Evolutionary conservation across 2,113 vertebrate genomes (phyloP).

Genomic region (Oreocharis arfaki): DNA sequence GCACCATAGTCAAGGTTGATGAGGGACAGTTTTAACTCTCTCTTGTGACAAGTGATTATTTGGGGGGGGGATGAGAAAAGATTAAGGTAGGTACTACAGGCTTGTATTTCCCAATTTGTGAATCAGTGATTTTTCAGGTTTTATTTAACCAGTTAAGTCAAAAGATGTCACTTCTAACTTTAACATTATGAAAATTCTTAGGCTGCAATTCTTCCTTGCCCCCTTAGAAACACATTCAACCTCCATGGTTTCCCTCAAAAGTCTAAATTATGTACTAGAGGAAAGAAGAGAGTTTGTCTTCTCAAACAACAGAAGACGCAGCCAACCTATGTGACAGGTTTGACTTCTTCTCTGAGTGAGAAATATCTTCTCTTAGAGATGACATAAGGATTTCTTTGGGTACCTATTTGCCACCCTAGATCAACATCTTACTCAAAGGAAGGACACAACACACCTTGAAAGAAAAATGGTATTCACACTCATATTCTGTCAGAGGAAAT

Average conservation of each 20-base stretch:
- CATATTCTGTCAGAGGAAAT: neutral
- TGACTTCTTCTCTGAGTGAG: neutral
- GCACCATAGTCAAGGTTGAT: neutral
- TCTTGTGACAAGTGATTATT: neutral
- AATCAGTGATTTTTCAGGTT: neutral
- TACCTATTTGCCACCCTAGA: neutral
- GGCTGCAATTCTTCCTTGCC: neutral
- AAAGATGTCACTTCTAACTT: neutral
- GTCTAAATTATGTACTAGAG: neutral
- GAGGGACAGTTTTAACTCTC: neutral
- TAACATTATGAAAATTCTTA: neutral
- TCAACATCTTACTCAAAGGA: neutral
- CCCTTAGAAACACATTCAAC: neutral
- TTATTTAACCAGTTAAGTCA: neutral
- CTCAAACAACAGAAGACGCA: neutral
- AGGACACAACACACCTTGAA: neutral
- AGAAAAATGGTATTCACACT: neutral
- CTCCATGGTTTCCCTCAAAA: neutral
- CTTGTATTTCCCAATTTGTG: neutral
- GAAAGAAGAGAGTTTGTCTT: neutral
- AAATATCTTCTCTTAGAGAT: neutral
- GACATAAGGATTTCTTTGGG: neutral
- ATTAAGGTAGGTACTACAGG: neutral
- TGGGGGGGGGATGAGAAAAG: fast-evolving
- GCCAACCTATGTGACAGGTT: neutral